These are phyloP conservation scores for Drosophila acutilabella DNA, from an alignment of 2,888 invertebrate genomes.

Conservation along the genomic window DNA sequence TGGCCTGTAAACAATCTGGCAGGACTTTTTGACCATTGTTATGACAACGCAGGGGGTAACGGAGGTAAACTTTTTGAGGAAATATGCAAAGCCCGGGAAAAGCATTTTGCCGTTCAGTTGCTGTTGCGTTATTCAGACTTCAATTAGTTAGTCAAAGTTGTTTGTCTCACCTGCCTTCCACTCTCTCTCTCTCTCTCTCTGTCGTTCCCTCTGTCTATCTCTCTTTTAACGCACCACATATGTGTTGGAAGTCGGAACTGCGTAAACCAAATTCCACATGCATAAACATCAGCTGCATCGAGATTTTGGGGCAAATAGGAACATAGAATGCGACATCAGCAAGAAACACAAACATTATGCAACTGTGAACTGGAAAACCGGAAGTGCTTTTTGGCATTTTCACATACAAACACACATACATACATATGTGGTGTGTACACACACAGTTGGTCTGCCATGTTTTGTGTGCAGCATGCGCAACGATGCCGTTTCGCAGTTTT, in stretches of 20 bases:
- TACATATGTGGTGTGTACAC: too few relatives aligned
- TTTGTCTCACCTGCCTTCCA: neutral
- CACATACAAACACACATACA: neutral
- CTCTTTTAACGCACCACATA: conserved; percentile 3
- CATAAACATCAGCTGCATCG: conserved; percentile 7
- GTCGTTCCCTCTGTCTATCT: neutral
- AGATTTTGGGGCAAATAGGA: neutral
- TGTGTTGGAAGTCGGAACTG: conserved; percentile 4
- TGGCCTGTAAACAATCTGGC: conserved; percentile 35
- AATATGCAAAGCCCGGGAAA: conserved; percentile 37
- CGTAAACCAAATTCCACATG: conserved; percentile 3
- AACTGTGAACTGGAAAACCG: conserved; percentile 13
- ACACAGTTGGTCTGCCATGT: conserved; percentile 13
- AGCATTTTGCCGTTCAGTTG: conserved; percentile 29
- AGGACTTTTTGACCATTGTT: conserved; percentile 45
- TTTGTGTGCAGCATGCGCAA: conserved; percentile 10
- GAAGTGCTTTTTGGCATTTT: conserved; percentile 9
- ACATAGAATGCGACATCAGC: conserved; percentile 11
- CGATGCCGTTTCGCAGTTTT: conserved; percentile 8
- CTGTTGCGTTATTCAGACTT: conserved; percentile 32
- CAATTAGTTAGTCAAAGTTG: conserved; percentile 38
- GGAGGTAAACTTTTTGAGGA: conserved; percentile 24
- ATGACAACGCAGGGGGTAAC: conserved; percentile 28
- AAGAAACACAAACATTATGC: conserved; percentile 4
- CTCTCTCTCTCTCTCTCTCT: neutral